Conservation (phyloP, 2,797 vertebrate species). For the Notolabrus celidotus region DNA sequence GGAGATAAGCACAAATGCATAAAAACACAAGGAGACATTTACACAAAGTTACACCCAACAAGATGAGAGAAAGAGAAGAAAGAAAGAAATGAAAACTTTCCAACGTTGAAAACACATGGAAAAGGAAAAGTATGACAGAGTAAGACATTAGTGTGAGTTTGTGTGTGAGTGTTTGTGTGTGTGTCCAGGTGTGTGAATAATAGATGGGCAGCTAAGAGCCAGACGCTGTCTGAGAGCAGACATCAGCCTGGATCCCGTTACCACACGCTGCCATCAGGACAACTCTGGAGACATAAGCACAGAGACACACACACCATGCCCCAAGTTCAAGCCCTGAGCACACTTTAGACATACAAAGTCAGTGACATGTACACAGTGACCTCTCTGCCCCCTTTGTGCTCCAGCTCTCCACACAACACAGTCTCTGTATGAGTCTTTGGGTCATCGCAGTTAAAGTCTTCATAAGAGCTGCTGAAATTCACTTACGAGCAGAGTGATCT, state of each 20-base stretch:
- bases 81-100: conserved; percentile 13
- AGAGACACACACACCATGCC: neutral
- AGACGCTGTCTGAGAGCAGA: conserved; percentile 80
- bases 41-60: conserved; percentile 3
- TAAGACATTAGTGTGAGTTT: conserved; percentile 16
- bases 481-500: conserved; percentile 4
- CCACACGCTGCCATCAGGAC: conserved; percentile 78
- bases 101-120: neutral
- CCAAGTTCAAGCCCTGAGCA: conserved; percentile 12
- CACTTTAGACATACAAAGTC: conserved; percentile 5
- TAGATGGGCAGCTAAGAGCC: conserved; percentile 79
- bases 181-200: conserved; percentile 81
- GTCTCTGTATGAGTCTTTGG: conserved; percentile 23
- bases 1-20: conserved; percentile 38
- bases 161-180: conserved; percentile 31
- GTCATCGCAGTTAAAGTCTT: conserved; percentile 12
- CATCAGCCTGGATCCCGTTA: conserved; percentile 80
- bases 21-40: neutral
- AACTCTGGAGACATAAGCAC: conserved; percentile 69
- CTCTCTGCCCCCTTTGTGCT: conserved; percentile 40
- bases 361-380: conserved; percentile 25
- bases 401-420: conserved; percentile 33
- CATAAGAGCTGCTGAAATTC: conserved; percentile 15
- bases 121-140: conserved; percentile 30
- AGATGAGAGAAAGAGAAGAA: neutral